A percentile compares a stretch with the other conserved stretches of the same genome.
Evolutionary conservation across 2,113 vertebrate genomes (phyloP).

Genomic region (Mystacornis crossleyi): DNA sequence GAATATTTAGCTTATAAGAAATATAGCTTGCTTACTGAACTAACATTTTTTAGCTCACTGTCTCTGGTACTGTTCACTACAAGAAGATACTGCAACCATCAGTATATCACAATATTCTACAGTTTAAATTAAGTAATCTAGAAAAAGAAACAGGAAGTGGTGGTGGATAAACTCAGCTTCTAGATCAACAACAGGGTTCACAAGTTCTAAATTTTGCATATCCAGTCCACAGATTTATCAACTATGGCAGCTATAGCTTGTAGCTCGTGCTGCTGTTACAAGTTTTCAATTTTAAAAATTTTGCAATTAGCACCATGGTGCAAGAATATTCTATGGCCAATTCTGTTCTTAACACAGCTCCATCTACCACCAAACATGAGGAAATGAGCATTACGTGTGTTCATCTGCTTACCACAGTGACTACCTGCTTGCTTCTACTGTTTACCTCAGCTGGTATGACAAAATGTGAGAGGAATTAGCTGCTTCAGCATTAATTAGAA

Average conservation of each 20-base stretch:
- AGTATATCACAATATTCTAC: not conserved
- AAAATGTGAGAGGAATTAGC: not conserved
- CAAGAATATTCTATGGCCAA: not conserved
- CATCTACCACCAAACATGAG: not conserved
- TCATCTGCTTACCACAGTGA: not conserved
- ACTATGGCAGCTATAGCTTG: not conserved
- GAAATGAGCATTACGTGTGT: not conserved
- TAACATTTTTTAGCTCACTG: not conserved
- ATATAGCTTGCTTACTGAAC: not conserved
- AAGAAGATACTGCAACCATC: not conserved
- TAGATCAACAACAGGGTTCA: not conserved
- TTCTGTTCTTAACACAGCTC: not conserved
- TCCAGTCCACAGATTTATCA: not conserved
- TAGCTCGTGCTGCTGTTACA: not conserved
- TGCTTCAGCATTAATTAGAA: not conserved
- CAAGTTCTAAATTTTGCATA: not conserved
- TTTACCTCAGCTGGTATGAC: not conserved
- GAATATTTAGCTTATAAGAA: not conserved
- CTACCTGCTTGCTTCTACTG: not conserved
- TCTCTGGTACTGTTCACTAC: not conserved
- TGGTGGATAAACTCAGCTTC: not conserved
- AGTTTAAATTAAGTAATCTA: not conserved
- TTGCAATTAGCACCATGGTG: not conserved
- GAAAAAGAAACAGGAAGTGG: not conserved
- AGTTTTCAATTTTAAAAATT: not conserved